Base-by-base conservation (phyloP, 2,888 invertebrate species). In the Tortrix viridana region DNA sequence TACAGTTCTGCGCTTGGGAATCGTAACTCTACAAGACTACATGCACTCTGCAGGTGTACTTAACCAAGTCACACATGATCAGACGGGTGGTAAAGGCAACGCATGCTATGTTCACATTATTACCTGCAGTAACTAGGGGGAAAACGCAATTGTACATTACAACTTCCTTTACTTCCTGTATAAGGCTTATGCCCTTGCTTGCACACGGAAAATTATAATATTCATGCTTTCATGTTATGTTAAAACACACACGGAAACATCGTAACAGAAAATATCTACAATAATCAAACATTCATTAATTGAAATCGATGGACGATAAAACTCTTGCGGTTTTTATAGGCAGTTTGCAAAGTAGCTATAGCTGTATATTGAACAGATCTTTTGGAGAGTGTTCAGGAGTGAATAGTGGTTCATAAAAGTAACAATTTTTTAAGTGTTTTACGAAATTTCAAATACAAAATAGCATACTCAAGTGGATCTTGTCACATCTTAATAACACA, bases 51-150 rank as follows among this genome's bases (percentile, higher is more conserved):
- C 12, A 32, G 12, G 32, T 32, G 12, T 12, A 12, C 9, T 12
- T 47, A 38, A 5, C 56, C 63, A 65, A 57, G 71, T 72, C 75
- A 70, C 67, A 71, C 70, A 66, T 68, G 71, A 73, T 73, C 76
- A 69, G 58, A 67, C 64, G 61, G 68, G 22, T 32, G 67, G 68
- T 74, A 71, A 73, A 71, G 64, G 66, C 64, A 71, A 62, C 60
- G 67, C 74, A 72, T 71, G 72, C 67, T 56, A 72, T 62, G 66
- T 61, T 69, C 65, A 69, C 66, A 73, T 71, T 67, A 70, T 68
- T 64, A 53, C n/a, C n/a, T n/a, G n/a, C n/a, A 70, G 67, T 68
- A 70, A 71, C 67, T 70, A 69, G 71, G 73, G 72, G 74, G 75
- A 71, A 72, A 71, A 71, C 69, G 67, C 69, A 54, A 70, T 66